Evolutionary conservation across 2,113 vertebrate species (phyloP), one percentile per base, ranked within the genome.

Genomic region (Saiga tatarica): DNA sequence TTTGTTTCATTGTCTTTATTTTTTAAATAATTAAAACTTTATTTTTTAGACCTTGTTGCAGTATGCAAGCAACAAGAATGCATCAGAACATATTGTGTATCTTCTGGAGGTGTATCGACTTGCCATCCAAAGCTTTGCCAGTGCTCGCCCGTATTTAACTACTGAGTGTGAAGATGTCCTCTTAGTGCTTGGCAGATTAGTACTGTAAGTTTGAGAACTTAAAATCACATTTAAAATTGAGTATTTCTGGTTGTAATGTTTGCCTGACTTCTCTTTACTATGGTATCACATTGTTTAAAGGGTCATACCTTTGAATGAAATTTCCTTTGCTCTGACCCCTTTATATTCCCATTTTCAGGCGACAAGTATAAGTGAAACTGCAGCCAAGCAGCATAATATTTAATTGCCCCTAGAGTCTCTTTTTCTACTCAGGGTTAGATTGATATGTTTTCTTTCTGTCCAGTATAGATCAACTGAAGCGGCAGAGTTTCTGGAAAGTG

Each of bases 41-140:
- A 98, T 96, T 98, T 98, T 99, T 78, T 97, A 99, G 99, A 99
- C 99, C 39, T 99, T 99, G 92, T 99, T 99, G 98, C 99, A 99
- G 97, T 99, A 99, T 97, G 99, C 99, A 97, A 99, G 99, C 98
- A 99, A 99, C 98, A 99, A 99, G 98, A 99, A 99, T 98, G 99
- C 99, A 47, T 99, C 99, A n/a, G 99, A 99, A 97, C 99, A 99
- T 78, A 99, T 99, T 93, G 99, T 99, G 47, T 98, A 97, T 97
- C 99, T 99, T 96, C 99, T 99, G 98, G 99, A 99, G 98, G 99
- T 99, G 14, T 99, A 99, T 99, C 99, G 99, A 98, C 99, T 99
- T 97, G 99, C 99, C 98, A 99, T 99, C 98, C 99, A 99, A 97
- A 99, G 99, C 98, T 99, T 99, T 98, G 99, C 99, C 86, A 99